Percentiles rank a stretch among this genome's conserved stretches.
phyloP scores from a whole-genome alignment of 2,888 invertebrate genomes.

The Nomada lathburiana region DNA sequence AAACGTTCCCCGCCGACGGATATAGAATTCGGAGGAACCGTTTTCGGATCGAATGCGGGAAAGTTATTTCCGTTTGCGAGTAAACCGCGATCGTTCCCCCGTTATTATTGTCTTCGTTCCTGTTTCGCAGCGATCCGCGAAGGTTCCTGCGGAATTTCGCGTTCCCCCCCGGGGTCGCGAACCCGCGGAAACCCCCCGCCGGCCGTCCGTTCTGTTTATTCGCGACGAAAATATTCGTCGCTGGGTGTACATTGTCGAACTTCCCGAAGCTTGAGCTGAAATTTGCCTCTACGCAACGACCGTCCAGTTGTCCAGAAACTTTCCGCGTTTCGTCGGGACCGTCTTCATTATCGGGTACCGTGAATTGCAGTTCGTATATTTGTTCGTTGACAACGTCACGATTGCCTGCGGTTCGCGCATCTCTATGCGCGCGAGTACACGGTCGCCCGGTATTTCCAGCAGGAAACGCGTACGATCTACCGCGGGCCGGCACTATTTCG shows the following conservation, averaged over 20 bases:
- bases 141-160: not conserved
- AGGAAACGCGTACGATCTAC: slow-evolving; percentile 2
- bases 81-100: not conserved
- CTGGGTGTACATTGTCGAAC: too few relatives aligned
- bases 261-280: too few relatives aligned
- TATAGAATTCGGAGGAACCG: slow-evolving; percentile 66
- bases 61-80: slow-evolving; percentile 46
- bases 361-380: slow-evolving; percentile 44
- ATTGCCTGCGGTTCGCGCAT: slow-evolving; percentile 8
- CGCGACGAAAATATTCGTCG: too few relatives aligned
- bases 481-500: slow-evolving; percentile 43
- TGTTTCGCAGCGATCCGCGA: not conserved
- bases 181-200: not conserved
- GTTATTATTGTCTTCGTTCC: slow-evolving; percentile 44
- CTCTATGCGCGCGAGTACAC: not conserved
- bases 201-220: too few relatives aligned
- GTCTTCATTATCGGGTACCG: slow-evolving; percentile 40
- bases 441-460: slow-evolving; percentile 31
- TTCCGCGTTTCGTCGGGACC: slow-evolving; percentile 36
- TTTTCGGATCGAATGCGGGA: slow-evolving; percentile 51
- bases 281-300: not conserved
- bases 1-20: slow-evolving; percentile 46
- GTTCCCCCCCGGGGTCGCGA: not conserved
- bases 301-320: slow-evolving; percentile 27
- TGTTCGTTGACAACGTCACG: slow-evolving; percentile 52